A percentile compares a stretch with the other conserved stretches of the same genome.
Evolutionary conservation across 2,113 vertebrate genomes (phyloP).

Genomic region (Gymnarchus niloticus): DNA sequence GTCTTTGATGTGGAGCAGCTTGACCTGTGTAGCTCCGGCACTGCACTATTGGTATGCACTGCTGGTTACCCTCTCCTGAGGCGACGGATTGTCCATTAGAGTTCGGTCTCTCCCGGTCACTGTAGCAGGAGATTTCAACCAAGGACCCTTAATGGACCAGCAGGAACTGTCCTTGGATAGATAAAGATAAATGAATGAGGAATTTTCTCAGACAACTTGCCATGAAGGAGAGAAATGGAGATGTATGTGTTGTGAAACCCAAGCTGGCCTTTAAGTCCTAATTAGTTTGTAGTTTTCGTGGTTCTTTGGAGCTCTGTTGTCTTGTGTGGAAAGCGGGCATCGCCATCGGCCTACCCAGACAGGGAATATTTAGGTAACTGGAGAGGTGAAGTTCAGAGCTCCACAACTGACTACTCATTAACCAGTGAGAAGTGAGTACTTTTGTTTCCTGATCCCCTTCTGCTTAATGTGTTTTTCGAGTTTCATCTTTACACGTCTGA

Average conservation of each 20-base stretch:
- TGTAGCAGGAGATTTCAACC: neutral
- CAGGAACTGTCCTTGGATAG: neutral
- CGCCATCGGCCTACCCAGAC: neutral
- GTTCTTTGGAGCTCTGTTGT: neutral
- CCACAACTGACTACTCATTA: neutral
- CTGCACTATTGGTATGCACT: neutral
- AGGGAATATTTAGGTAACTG: neutral
- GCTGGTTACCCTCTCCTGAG: neutral
- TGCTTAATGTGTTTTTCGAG: neutral
- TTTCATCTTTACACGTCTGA: neutral
- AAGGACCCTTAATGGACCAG: neutral
- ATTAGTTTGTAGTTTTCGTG: neutral
- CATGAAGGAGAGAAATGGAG: neutral
- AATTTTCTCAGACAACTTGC: neutral
- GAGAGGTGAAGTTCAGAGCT: neutral
- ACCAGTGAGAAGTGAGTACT: neutral
- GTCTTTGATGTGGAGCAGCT: neutral
- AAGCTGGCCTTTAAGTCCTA: neutral
- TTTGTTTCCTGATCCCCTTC: neutral
- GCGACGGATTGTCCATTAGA: neutral
- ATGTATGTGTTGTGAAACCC: neutral
- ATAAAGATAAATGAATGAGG: slow-evolving; percentile 7
- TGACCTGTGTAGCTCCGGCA: neutral
- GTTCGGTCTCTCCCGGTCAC: neutral
- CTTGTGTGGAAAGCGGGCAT: neutral